Percentiles rank a stretch among this genome's conserved stretches.
Conservation (phyloP, 2,113 vertebrate species). For the Morone chrysops region DNA sequence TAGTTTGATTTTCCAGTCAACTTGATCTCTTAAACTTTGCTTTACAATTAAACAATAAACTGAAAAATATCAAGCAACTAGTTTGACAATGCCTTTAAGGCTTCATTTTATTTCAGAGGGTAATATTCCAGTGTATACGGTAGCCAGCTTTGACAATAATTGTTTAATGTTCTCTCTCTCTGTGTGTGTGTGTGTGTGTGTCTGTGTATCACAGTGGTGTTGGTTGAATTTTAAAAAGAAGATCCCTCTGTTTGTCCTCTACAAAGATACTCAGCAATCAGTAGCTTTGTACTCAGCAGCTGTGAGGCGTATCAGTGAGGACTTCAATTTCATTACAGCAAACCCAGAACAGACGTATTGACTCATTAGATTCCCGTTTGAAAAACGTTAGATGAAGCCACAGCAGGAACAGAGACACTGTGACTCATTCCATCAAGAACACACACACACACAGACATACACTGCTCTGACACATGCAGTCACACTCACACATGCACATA, state of each 20-base stretch:
- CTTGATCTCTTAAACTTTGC: background rate
- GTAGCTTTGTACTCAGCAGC: constrained; percentile 43
- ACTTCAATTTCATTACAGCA: constrained; percentile 32
- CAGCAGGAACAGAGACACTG: constrained; percentile 45
- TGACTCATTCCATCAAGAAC: constrained; percentile 55
- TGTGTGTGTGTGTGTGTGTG: background rate
- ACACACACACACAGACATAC: constrained; percentile 38
- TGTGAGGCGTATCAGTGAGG: constrained; percentile 22
- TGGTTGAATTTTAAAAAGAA: constrained; percentile 7
- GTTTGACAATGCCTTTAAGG: background rate
- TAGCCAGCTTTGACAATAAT: constrained; percentile 2
- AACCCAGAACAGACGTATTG: constrained; percentile 43
- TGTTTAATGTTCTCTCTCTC: background rate
- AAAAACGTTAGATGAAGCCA: constrained; percentile 51
- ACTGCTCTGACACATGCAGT: constrained; percentile 13
- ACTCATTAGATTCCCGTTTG: constrained; percentile 38
- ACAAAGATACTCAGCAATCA: constrained; percentile 6
- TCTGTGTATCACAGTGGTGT: background rate
- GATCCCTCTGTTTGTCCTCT: constrained; percentile 14
- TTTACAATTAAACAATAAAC: background rate
- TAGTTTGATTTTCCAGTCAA: background rate
- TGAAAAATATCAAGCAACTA: background rate
- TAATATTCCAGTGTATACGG: background rate
- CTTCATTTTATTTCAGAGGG: background rate
- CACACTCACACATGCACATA: constrained; percentile 23